phyloP scores from a whole-genome alignment of 2,113 vertebrate genomes.

The Carassius carassius region DNA sequence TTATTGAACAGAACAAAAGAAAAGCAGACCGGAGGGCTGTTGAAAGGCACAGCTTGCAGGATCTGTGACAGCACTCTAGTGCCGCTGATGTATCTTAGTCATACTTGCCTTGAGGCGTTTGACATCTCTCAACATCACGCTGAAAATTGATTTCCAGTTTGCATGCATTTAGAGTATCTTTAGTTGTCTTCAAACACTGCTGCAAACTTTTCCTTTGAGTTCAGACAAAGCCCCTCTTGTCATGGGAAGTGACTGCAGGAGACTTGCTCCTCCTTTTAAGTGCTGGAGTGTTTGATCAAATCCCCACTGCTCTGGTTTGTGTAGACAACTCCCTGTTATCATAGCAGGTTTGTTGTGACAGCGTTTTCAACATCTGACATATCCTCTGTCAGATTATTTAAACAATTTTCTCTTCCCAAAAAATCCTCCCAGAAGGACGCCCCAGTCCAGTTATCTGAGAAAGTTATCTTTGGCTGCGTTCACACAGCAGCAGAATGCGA shows the following conservation, averaged over 20 bases:
- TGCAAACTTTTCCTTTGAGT: slow-evolving; percentile 26
- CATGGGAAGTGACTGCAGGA: slow-evolving; percentile 51
- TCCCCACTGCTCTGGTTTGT: slow-evolving; percentile 44
- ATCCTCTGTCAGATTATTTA: slow-evolving; percentile 67
- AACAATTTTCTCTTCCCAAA: slow-evolving; percentile 43
- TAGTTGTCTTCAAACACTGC: neutral
- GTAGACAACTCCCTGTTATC: slow-evolving; percentile 51
- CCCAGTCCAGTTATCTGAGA: slow-evolving; percentile 62
- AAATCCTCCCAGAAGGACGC: slow-evolving; percentile 56
- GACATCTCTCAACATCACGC: slow-evolving; percentile 36
- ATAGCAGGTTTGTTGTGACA: slow-evolving; percentile 63
- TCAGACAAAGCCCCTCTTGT: slow-evolving; percentile 30
- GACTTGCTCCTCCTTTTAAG: slow-evolving; percentile 26
- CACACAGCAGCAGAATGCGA: neutral
- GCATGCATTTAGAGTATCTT: neutral
- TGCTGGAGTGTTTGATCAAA: slow-evolving; percentile 22
- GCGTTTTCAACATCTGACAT: slow-evolving; percentile 62
- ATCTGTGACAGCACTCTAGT: slow-evolving; percentile 20
- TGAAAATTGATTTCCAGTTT: slow-evolving; percentile 52
- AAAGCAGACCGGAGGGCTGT: slow-evolving; percentile 9
- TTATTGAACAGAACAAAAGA: slow-evolving; percentile 28
- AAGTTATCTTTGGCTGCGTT: slow-evolving; percentile 31
- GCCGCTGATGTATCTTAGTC: slow-evolving; percentile 7
- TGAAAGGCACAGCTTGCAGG: neutral
- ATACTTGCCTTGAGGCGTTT: slow-evolving; percentile 41